Percentiles rank a stretch among this genome's conserved stretches.
phyloP scores from a whole-genome alignment of 2,113 vertebrate genomes.

The Xenopus borealis region DNA sequence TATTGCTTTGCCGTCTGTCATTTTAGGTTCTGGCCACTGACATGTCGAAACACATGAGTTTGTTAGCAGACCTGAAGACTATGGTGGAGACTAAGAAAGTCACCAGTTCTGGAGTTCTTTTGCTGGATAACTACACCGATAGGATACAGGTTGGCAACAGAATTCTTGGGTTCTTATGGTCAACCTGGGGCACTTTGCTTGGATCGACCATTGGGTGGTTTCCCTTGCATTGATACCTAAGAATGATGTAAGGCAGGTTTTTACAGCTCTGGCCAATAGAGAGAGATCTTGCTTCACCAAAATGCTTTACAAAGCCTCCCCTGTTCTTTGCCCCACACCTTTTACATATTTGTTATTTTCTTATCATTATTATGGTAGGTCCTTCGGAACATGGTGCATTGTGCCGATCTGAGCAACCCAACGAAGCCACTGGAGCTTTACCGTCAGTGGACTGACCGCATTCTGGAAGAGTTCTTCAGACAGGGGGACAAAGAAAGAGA shows the following conservation, averaged over 20 bases:
- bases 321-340: too few relatives aligned
- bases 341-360: neutral
- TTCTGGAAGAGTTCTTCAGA: constrained; percentile 91
- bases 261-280: too few relatives aligned
- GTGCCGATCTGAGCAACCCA: constrained; percentile 89
- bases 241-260: too few relatives aligned
- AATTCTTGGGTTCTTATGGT: too few relatives aligned
- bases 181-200: too few relatives aligned
- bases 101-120: constrained; percentile 87
- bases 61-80: constrained; percentile 89
- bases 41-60: constrained; percentile 95
- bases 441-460: constrained; percentile 89
- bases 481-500: constrained; percentile 87
- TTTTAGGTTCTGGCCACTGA: constrained; percentile 87
- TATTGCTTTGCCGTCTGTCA: too few relatives aligned
- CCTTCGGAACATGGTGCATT: constrained; percentile 90
- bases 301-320: too few relatives aligned
- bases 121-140: constrained; percentile 89
- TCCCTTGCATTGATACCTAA: too few relatives aligned
- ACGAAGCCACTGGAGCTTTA: constrained; percentile 87
- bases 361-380: constrained; percentile 66
- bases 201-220: too few relatives aligned
- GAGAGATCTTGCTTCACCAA: too few relatives aligned
- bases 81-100: constrained; percentile 98
- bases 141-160: constrained; percentile 80